Conservation (phyloP, 2,888 invertebrate genomes). For the Scaeva pyrastri region DNA sequence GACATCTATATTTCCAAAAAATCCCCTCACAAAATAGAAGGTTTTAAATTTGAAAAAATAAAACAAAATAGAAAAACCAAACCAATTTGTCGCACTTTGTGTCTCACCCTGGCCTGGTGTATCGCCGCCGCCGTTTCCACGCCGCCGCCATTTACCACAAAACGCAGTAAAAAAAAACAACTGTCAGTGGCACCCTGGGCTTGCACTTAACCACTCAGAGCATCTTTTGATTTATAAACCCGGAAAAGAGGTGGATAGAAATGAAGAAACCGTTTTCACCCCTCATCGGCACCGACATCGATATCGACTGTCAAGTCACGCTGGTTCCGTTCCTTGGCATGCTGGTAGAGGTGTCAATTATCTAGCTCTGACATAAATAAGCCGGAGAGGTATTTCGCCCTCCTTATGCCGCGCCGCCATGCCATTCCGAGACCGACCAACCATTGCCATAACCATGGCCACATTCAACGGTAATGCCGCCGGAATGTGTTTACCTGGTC, state of each 20-base stretch:
- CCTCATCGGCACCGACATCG: neutral
- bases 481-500: conserved; percentile 77
- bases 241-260: neutral
- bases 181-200: conserved; percentile 48
- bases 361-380: conserved; percentile 41
- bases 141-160: conserved; percentile 33
- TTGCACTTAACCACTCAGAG: conserved; percentile 19
- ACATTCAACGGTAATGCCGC: conserved; percentile 23
- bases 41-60: neutral
- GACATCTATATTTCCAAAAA: conserved; percentile 48
- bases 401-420: no score
- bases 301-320: conserved; percentile 32
- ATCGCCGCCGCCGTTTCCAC: neutral
- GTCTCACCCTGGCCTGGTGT: neutral
- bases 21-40: conserved; percentile 5
- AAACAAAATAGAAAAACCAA: neutral
- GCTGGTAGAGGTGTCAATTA: conserved; percentile 53
- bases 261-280: neutral
- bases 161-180: conserved; percentile 57
- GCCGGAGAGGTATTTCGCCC: neutral
- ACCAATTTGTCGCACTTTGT: conserved; percentile 43
- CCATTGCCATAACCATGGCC: conserved; percentile 13
- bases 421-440: neutral
- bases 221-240: conserved; percentile 52
- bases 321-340: neutral